Base-by-base conservation (phyloP, 2,797 vertebrate species). In the Clarias fuscus region DNA sequence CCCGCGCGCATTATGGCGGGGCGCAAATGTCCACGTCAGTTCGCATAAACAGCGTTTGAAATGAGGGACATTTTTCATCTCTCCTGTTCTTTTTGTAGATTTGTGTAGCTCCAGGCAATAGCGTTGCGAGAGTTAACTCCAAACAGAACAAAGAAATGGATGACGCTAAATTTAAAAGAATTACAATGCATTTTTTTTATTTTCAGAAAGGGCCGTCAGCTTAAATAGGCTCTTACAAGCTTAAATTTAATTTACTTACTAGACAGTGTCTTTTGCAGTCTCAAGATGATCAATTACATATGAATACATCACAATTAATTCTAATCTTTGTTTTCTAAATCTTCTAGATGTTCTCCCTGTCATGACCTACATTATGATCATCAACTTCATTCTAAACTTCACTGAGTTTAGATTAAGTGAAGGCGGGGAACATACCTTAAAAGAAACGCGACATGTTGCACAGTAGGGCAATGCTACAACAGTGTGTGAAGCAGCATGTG, bases 1-100 rank as follows among this genome's bases (percentile, higher is more conserved):
- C 92, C 94, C 91, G 90, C 77, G 88, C 88, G 90, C 93, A 89
- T 95, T 94, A 94, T 91, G 87, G 88, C 84, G 86, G 90, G 30
- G 92, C 92, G 91, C 93, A 93, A 94, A 93, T 91, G 92, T 93
- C 93, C 91, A 86, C 90, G 92, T 91, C 94, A 94, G 92, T 93
- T 90, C 20, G 53, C 89, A 92, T 91, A 94, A 94, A 95, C 91
- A 91, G 91, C 91, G 77, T 79, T 88, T 58, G 89, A 93, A 94
- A 94, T 92, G 91, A 86, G 71, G 88, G 89, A 91, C 91, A 89
- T 93, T 92, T 90, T 94, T 92, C 89, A 30, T 67, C 62, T 53
- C 20, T 24, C 2, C 2, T 88, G 53, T 83, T 88, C 91, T 83
- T 71, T 73, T 84, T 80, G 24, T 24, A 7, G 40, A 72, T 13